Evolutionary conservation across 2,888 invertebrate species (phyloP), one percentile per base, ranked within the genome.

Genomic region (Caenorhabditis sp.): DNA sequence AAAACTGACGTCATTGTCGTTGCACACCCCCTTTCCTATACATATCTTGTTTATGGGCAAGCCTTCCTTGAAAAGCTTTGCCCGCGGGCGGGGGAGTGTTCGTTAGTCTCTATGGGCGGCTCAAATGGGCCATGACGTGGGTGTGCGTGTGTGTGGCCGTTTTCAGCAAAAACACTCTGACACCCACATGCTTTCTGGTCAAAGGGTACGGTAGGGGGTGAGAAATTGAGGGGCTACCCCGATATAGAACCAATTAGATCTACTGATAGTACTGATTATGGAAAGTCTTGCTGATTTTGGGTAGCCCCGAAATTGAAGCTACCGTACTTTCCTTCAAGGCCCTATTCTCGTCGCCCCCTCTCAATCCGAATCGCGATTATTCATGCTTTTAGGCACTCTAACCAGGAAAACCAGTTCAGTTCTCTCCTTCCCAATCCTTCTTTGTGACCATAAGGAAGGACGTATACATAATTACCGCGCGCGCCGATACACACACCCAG

Each of bases 401-500:
- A 9, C 6, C 5, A 30, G 35, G 35, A 9, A 13, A 35, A 68
- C 68, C 68, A 68, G 68, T 68, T 58, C 43, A 15, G n/a, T n/a
- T 43, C 11, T 13, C n/a, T 61, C 20, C 27, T 30, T 22, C 22
- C 26, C n/a, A n/a, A n/a, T 50, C 20, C 24, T 50, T 39, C 50
- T 39, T 68, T 68, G 43, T 59, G 68, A 68, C 68, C 68, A 68
- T 58, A 68, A 58, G 58, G 56, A 27, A 48, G 41, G n/a, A n/a
- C n/a, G n/a, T n/a, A n/a, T n/a, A 68, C 43, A 43, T 70, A 70
- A 70, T 70, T 70, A 70, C 52, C 70, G 59, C 53, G 70, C 68
- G 58, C 45, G 45, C 22, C 66, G 56, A 66, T 66, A 66, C 66
- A 66, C 65, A 52, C 52, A 50, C 27, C 7, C 22, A 8, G 56